Evolutionary conservation across 23 tunicate genomes (phyloP), one percentile per base, ranked within the genome.

Genomic region (Oikopleura albicans): DNA sequence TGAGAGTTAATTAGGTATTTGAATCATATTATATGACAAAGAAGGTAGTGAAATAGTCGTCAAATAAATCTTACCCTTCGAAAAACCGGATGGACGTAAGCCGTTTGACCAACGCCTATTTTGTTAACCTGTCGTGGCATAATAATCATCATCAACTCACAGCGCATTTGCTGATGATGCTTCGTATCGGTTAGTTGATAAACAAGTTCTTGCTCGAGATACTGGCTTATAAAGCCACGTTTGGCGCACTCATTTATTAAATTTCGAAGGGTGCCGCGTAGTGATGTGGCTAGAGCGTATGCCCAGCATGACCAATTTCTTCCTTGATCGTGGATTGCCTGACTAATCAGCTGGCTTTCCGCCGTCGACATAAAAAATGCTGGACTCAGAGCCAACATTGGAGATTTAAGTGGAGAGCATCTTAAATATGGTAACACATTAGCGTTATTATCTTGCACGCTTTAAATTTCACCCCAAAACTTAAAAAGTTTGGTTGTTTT

Each of bases 151-250:
- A 71, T 71, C 35, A 71, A 71, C 37, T 71, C 79, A 71, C 34
- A 16, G 33, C 79, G 33, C 79, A 71, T 71, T 71, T 71, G 79
- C 28, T 29, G 79, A 71, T 71, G 79, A 71, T 71, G 79, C 4
- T 16, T 29, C 4, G 33, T 16, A 71, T 71, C 79, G 37, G 63
- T 49, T 8, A 49, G 16, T 49, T 12, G 12, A 8, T 49, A 49
- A 49, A n/a, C n/a, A n/a, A n/a, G n/a, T n/a, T n/a, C n/a, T n/a
- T n/a, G n/a, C n/a, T n/a, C n/a, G n/a, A n/a, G n/a, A n/a, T n/a
- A n/a, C n/a, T n/a, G n/a, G n/a, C n/a, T n/a, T n/a, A n/a, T n/a
- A n/a, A n/a, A n/a, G n/a, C n/a, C n/a, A n/a, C n/a, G n/a, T n/a
- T n/a, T n/a, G n/a, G n/a, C n/a, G n/a, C n/a, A n/a, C n/a, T n/a